Percentiles rank a stretch among this genome's conserved stretches.
Conservation (phyloP, 1,140 invertebrate genomes). For the Saccostrea echinata region DNA sequence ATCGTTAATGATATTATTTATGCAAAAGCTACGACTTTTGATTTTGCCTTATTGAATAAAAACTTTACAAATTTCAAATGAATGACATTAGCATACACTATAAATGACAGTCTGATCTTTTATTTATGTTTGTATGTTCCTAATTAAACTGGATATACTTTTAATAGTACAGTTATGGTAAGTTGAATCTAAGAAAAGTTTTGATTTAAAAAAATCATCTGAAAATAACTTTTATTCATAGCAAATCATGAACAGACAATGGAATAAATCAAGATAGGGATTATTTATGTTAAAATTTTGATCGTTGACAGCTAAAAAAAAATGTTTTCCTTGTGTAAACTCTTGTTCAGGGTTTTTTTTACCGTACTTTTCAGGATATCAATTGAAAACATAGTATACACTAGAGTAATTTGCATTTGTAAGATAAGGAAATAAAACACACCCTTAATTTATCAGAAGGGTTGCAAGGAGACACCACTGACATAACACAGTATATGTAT, state of each 20-base stretch:
- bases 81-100: too few relatives aligned
- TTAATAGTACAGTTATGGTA: too few relatives aligned
- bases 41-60: too few relatives aligned
- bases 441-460: slow-evolving; percentile 17
- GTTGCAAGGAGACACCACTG: background rate
- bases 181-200: too few relatives aligned
- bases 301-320: background rate
- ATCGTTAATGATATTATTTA: too few relatives aligned
- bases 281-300: background rate
- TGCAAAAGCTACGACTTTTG: too few relatives aligned
- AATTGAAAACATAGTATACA: background rate
- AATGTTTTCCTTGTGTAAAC: background rate
- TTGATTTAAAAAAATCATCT: too few relatives aligned
- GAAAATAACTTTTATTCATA: too few relatives aligned
- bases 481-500: background rate
- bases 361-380: background rate
- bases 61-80: too few relatives aligned
- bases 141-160: too few relatives aligned
- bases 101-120: too few relatives aligned
- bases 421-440: slow-evolving; percentile 22
- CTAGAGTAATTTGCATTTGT: background rate
- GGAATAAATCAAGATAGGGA: background rate
- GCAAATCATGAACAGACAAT: background rate
- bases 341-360: background rate
- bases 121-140: too few relatives aligned